Conservation (phyloP, 1,140 invertebrate genomes). For the Hypsibius dujardini region DNA sequence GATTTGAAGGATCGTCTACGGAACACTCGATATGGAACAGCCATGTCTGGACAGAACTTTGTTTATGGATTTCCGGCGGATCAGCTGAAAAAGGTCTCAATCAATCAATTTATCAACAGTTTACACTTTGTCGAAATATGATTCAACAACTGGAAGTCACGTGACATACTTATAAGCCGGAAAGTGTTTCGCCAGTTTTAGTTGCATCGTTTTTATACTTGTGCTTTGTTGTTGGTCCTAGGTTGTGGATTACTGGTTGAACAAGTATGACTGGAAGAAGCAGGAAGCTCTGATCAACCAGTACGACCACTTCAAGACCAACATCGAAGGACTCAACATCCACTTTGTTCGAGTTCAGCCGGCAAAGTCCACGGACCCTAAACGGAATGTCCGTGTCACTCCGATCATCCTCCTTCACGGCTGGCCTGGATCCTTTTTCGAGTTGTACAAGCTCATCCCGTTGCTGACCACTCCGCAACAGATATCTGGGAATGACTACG, state of each 20-base stretch:
- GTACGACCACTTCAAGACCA: constrained; percentile 49
- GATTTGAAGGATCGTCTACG: no score
- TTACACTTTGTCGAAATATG: no score
- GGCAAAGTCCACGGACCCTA: constrained; percentile 27
- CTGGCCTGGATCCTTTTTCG: constrained; percentile 70
- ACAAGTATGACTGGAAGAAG: constrained; percentile 53
- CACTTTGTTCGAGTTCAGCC: constrained; percentile 41
- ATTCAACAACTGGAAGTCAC: no score
- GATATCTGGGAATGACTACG: constrained; percentile 35
- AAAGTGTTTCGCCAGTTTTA: no score
- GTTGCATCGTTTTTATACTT: background rate
- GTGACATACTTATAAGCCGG: no score
- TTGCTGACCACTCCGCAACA: constrained; percentile 41
- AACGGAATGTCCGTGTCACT: constrained; percentile 30
- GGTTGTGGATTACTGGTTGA: constrained; percentile 51
- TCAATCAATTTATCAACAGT: no score
- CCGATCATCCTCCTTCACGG: constrained; percentile 62
- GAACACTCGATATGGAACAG: no score
- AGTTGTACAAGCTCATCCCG: constrained; percentile 64
- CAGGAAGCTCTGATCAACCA: constrained; percentile 48
- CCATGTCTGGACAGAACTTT: no score
- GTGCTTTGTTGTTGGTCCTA: constrained; percentile 24
- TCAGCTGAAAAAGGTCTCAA: no score
- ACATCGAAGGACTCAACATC: constrained; percentile 50
- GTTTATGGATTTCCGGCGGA: no score